phyloP scores from a whole-genome alignment of 2,888 invertebrate genomes.

The Bombylius major region DNA sequence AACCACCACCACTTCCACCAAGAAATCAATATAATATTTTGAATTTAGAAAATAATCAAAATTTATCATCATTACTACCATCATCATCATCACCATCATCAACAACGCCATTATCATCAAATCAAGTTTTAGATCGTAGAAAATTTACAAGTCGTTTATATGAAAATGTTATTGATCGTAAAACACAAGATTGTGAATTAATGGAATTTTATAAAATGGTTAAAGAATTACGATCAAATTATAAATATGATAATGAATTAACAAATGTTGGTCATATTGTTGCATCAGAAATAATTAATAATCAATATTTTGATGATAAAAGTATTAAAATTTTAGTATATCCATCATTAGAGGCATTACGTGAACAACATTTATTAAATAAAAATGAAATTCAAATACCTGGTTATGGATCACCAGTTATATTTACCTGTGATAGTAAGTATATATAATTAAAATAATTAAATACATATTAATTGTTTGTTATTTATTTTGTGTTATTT shows the following conservation, averaged over 20 bases:
- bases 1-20: slow-evolving; percentile 49
- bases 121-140: slow-evolving; percentile 6
- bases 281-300: slow-evolving; percentile 60
- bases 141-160: slow-evolving; percentile 42
- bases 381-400: slow-evolving; percentile 39
- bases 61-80: too few species aligned
- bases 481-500: not conserved
- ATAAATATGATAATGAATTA: slow-evolving; percentile 55
- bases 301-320: slow-evolving; percentile 62
- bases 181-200: slow-evolving; percentile 62
- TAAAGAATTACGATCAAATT: slow-evolving; percentile 61
- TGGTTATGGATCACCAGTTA: slow-evolving; percentile 51
- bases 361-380: slow-evolving; percentile 26
- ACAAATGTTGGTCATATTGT: slow-evolving; percentile 83
- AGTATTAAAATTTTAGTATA: slow-evolving; percentile 83
- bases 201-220: slow-evolving; percentile 75
- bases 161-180: slow-evolving; percentile 57
- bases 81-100: too few species aligned
- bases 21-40: slow-evolving; percentile 33
- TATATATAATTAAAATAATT: slow-evolving; percentile 8
- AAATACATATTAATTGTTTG: slow-evolving; percentile 9
- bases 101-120: slow-evolving; percentile 9
- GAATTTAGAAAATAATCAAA: not conserved
- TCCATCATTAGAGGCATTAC: slow-evolving; percentile 36
- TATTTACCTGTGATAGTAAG: slow-evolving; percentile 87